These are phyloP conservation scores for Yponomeuta cagnagella DNA, from an alignment of 2,888 invertebrate species.

Conservation along the genomic window DNA sequence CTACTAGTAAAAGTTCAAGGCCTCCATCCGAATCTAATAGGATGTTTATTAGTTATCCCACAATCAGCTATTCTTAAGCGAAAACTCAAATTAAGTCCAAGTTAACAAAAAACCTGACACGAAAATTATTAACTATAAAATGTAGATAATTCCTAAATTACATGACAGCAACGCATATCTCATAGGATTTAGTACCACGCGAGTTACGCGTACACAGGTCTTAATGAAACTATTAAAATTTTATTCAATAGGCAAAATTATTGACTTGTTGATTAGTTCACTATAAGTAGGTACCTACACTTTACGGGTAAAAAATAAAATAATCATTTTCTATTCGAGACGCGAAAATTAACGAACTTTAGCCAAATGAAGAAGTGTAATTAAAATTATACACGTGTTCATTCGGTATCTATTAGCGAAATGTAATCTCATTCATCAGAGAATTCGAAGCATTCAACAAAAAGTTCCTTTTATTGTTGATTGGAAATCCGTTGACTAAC, in stretches of 20 bases:
- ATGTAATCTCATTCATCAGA: neutral
- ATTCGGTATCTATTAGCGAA: neutral
- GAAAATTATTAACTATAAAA: conserved; percentile 27
- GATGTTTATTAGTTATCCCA: conserved; percentile 69
- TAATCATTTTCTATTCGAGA: too few relatives aligned
- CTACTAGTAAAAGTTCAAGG: conserved; percentile 64
- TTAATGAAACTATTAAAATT: conserved; percentile 1
- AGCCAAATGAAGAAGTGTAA: neutral
- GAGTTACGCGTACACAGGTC: neutral
- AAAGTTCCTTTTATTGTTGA: neutral
- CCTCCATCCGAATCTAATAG: conserved; percentile 35
- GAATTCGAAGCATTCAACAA: neutral
- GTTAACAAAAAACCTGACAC: conserved; percentile 41
- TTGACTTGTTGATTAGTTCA: neutral
- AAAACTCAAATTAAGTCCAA: neutral
- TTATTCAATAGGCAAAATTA: neutral
- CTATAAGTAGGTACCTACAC: neutral
- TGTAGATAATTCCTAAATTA: neutral
- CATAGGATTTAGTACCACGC: neutral
- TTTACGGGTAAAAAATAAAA: too few relatives aligned
- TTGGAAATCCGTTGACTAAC: neutral
- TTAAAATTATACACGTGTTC: neutral
- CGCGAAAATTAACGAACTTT: too few relatives aligned
- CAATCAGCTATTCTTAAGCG: conserved; percentile 39
- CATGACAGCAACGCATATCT: neutral